Conservation (phyloP, 2,888 invertebrate genomes). For the Cheilosia urbana region DNA sequence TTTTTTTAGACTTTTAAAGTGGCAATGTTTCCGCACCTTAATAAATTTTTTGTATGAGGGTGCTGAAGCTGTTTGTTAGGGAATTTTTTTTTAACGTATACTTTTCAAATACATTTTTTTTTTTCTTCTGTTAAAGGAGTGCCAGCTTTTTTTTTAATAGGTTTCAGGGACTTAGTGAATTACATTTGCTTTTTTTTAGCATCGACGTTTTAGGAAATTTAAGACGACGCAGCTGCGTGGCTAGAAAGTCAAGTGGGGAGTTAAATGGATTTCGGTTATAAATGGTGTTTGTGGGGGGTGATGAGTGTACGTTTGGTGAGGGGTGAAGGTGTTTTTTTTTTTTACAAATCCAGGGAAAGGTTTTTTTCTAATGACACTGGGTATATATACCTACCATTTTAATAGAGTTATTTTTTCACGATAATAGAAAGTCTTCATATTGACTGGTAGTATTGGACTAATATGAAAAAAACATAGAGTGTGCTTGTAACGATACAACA, state of each 20-base stretch:
- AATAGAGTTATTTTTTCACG: background rate
- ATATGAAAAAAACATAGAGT: too few relatives aligned
- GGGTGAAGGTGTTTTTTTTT: constrained; percentile 14
- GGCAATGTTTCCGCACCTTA: constrained; percentile 41
- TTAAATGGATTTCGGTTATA: constrained; percentile 55
- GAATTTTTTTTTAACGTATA: constrained; percentile 30
- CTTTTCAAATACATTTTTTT: background rate
- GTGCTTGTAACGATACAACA: too few relatives aligned
- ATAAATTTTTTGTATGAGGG: constrained; percentile 45
- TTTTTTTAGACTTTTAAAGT: constrained; percentile 55
- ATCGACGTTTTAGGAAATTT: constrained; percentile 39
- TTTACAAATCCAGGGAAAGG: background rate
- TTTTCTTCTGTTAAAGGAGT: constrained; percentile 12
- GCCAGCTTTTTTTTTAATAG: constrained; percentile 35
- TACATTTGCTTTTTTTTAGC: constrained; percentile 36
- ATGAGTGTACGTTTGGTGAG: constrained; percentile 30
- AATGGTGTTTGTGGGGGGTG: constrained; percentile 41
- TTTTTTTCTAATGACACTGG: background rate
- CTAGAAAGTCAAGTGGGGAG: constrained; percentile 65
- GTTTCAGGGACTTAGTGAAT: constrained; percentile 20
- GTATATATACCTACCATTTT: background rate
- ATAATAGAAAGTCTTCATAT: too few relatives aligned
- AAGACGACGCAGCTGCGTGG: constrained; percentile 67
- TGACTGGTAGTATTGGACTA: too few relatives aligned
- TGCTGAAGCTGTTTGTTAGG: constrained; percentile 35